A percentile compares a stretch with the other conserved stretches of the same genome.
These are phyloP conservation scores for Danio tinwini DNA, from an alignment of 2,797 vertebrate genomes.

Conservation along the genomic window DNA sequence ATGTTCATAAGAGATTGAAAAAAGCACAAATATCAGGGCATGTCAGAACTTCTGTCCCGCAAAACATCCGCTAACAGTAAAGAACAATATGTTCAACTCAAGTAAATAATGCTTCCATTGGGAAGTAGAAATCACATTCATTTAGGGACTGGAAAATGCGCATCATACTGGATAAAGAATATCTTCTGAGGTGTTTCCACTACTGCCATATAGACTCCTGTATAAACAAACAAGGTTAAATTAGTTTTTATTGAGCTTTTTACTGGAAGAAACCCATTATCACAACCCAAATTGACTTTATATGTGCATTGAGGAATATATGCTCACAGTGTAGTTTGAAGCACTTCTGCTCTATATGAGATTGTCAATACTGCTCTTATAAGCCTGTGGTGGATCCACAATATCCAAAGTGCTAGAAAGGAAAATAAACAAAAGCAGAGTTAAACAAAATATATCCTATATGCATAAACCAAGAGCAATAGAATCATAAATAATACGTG, in stretches of 20 bases:
- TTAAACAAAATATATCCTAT: background rate
- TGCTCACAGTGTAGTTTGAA: slow-evolving; percentile 27
- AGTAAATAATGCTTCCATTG: slow-evolving; percentile 66
- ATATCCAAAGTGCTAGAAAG: slow-evolving; percentile 71
- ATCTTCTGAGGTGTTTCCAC: background rate
- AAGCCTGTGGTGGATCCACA: slow-evolving; percentile 66
- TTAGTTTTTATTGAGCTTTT: background rate
- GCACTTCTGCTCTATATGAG: slow-evolving; percentile 67
- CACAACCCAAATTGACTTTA: background rate
- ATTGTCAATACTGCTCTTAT: slow-evolving; percentile 75
- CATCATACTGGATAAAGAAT: background rate
- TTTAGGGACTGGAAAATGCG: background rate
- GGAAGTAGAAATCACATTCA: slow-evolving; percentile 60
- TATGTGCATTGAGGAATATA: background rate
- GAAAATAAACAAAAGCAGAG: background rate
- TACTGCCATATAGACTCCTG: background rate
- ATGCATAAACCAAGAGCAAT: background rate
- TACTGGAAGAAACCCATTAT: background rate
- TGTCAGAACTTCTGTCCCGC: too few relatives aligned
- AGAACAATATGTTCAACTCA: slow-evolving; percentile 76
- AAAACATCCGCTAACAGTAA: background rate
- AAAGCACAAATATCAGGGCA: too few relatives aligned
- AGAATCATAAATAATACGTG: background rate
- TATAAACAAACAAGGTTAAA: background rate
- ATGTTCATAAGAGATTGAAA: too few relatives aligned